Evolutionary conservation across 37 sponge, comb jelly and placozoan genomes (phyloP).

Genomic region (Trichoplax adhaerens): DNA sequence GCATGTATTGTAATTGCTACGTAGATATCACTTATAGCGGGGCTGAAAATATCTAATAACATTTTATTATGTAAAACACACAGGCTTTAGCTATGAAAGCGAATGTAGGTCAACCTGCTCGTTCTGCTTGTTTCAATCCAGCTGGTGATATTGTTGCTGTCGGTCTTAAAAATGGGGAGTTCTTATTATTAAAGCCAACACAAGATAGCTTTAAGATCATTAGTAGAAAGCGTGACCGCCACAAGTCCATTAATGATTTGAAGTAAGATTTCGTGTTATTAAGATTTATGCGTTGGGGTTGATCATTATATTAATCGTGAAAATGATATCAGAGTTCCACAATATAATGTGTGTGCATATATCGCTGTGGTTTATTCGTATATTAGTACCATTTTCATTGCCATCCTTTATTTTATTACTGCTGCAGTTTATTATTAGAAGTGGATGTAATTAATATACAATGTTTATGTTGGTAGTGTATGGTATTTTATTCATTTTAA

Average conservation of each 20-base stretch:
- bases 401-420: no score
- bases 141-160: slow-evolving; percentile 49
- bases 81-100: slow-evolving; percentile 17
- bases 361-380: no score
- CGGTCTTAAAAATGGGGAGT: slow-evolving; percentile 70
- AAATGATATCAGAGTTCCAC: no score
- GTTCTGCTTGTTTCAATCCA: slow-evolving; percentile 50
- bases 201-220: slow-evolving; percentile 26
- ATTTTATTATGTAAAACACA: not conserved
- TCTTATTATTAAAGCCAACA: slow-evolving; percentile 24
- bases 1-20: not conserved
- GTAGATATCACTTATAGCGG: not conserved
- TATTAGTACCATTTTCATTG: no score
- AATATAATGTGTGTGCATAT: no score
- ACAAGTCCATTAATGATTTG: slow-evolving; percentile 30
- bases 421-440: no score
- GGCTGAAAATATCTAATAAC: not conserved
- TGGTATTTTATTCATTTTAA: no score
- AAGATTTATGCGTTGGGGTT: no score
- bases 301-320: no score
- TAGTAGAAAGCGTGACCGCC: slow-evolving; percentile 42
- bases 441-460: no score
- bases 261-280: slow-evolving; percentile 16
- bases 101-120: slow-evolving; percentile 19
- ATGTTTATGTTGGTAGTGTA: no score